Evolutionary conservation across 2,113 vertebrate genomes (phyloP).

Genomic region (Vombatus ursinus): DNA sequence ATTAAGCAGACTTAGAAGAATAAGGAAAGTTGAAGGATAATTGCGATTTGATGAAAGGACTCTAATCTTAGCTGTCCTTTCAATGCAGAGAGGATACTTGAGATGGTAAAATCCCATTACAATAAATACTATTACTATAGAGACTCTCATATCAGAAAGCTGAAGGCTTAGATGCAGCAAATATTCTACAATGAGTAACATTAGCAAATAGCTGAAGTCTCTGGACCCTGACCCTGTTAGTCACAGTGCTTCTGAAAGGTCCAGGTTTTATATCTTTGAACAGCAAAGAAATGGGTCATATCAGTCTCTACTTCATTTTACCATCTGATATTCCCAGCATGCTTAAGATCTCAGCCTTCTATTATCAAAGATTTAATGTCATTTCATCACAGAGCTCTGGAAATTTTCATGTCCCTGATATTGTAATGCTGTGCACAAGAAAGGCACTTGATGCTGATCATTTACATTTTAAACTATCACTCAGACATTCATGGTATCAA

Average conservation of each 20-base stretch:
- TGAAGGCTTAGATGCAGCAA: not conserved
- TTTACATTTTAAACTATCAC: not conserved
- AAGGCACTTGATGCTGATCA: not conserved
- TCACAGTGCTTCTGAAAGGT: not conserved
- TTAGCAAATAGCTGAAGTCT: not conserved
- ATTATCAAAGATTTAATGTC: not conserved
- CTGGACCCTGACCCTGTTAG: not conserved
- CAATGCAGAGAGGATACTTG: not conserved
- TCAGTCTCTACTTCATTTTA: not conserved
- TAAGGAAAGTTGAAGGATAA: not conserved
- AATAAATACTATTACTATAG: not conserved
- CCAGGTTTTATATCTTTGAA: not conserved
- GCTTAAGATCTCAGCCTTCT: not conserved
- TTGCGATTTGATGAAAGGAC: not conserved
- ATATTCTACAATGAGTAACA: not conserved
- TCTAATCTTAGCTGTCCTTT: not conserved
- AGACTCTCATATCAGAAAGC: not conserved
- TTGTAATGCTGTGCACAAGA: not conserved
- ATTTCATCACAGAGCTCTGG: not conserved
- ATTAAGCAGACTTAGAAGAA: not conserved
- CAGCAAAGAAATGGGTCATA: not conserved
- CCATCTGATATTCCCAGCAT: not conserved
- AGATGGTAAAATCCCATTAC: not conserved
- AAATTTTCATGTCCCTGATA: not conserved
- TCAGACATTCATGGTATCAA: not conserved